Base-by-base conservation (phyloP, 2,888 invertebrate species). In the Hemistola chrysoprasaria region DNA sequence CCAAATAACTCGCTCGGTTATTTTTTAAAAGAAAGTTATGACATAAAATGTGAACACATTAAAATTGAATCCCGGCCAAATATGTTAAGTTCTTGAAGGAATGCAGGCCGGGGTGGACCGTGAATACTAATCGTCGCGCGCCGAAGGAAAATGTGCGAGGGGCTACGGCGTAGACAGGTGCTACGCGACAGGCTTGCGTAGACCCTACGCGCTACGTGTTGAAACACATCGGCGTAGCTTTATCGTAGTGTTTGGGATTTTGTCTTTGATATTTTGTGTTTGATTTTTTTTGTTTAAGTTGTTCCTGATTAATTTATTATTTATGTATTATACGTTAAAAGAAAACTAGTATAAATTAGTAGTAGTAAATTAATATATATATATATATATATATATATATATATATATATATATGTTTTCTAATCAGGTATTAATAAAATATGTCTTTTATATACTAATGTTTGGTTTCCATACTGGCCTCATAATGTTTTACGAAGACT, bases 1-100 rank as follows among this genome's bases (percentile, higher is more conserved):
- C 81, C 84, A 84, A 85, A 85, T 82, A 86, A 82, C 79, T 78
- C 77, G 75, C 78, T 69, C 66, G 65, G 71, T 78, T 78, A 79
- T 84, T 82, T 81, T 82, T 80, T 78, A 71, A 71, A 72, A 55
- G 61, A 78, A 83, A 83, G 74, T 82, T 84, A 81, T 80, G 78
- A 78, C 80, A 80, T 73, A 81, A 82, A 50, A 78, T 82, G 78
- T 79, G 78, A 78, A 82, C 79, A 80, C 75, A 85, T 82, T 82
- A 78, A 80, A 83, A 84, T 87, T 86, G 79, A 86, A 83, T 76
- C 72, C 71, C 65, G 59, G 82, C 80, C 83, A 86, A 85, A 83
- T 82, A 80, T 82, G 79, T 79, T 80, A 78, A 78, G 70, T 77
- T 78, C 55, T 73, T 62, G 58, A 70, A 68, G 66, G 74, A 73